Percentiles rank a stretch among this genome's conserved stretches.
phyloP scores from a whole-genome alignment of 2,888 invertebrate genomes.

The Melieria picta region DNA sequence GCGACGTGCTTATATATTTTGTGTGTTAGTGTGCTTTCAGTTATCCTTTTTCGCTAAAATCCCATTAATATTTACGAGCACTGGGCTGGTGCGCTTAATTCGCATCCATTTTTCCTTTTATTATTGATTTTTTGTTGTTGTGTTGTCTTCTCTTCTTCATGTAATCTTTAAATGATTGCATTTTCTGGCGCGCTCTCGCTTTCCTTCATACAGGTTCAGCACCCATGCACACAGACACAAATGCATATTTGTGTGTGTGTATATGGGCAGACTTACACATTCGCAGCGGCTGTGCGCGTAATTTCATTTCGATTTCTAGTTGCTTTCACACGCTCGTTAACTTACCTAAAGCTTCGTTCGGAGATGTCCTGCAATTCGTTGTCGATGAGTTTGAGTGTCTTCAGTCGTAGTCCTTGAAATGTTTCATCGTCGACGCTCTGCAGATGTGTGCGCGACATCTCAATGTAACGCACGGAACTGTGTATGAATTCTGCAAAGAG shows the following conservation, averaged over 20 bases:
- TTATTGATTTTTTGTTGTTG: not conserved
- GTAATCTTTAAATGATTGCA: not conserved
- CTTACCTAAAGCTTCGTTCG: constrained; percentile 81
- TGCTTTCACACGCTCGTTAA: constrained; percentile 52
- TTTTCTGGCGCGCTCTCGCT: not conserved
- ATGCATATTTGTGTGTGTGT: not conserved
- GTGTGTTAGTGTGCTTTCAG: constrained; percentile 26
- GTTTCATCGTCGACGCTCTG: constrained; percentile 84
- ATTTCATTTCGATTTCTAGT: not conserved
- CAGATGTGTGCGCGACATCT: constrained; percentile 83
- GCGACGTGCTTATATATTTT: no score
- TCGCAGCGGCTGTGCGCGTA: not conserved
- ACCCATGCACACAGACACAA: not conserved
- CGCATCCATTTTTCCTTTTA: not conserved
- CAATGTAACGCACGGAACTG: constrained; percentile 82
- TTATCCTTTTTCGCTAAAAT: constrained; percentile 42
- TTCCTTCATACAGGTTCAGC: not conserved
- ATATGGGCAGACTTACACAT: not conserved
- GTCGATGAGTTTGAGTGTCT: constrained; percentile 84
- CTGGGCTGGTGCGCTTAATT: constrained; percentile 23
- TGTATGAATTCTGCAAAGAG: constrained; percentile 79
- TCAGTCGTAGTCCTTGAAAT: constrained; percentile 78
- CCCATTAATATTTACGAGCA: constrained; percentile 46
- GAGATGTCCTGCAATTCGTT: constrained; percentile 84
- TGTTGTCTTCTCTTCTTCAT: not conserved